Percentiles rank a stretch among this genome's conserved stretches.
Conservation (phyloP, 2,113 vertebrate genomes). For the Brienomyrus brachyistius region DNA sequence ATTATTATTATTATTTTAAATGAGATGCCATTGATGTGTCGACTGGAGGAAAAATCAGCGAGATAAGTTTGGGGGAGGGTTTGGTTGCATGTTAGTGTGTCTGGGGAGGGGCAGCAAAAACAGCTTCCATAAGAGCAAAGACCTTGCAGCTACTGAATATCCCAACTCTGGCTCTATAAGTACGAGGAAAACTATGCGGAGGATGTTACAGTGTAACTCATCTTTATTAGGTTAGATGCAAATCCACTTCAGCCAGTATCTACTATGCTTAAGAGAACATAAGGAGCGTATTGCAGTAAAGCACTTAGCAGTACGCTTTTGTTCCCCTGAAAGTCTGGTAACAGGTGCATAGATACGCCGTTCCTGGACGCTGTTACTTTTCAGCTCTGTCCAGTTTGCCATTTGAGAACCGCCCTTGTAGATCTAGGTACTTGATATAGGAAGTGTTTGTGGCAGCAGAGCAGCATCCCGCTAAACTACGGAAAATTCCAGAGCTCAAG, state of each 20-base stretch:
- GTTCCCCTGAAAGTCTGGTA: slow-evolving; percentile 37
- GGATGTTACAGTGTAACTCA: not conserved
- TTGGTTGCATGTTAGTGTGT: not conserved
- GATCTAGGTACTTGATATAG: not conserved
- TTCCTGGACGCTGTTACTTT: not conserved
- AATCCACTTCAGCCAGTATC: slow-evolving; percentile 20
- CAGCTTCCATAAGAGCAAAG: not conserved
- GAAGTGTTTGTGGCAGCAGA: not conserved
- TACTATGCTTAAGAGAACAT: slow-evolving; percentile 17
- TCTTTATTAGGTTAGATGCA: slow-evolving; percentile 21
- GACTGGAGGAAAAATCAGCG: not conserved
- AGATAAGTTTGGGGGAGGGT: not conserved
- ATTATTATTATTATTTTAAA: slow-evolving; percentile 24
- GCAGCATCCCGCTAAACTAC: slow-evolving; percentile 18
- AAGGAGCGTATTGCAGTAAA: slow-evolving; percentile 19
- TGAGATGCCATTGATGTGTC: slow-evolving; percentile 31
- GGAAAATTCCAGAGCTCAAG: not conserved
- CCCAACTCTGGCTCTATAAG: not conserved
- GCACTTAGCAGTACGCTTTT: slow-evolving; percentile 21
- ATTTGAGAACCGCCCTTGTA: not conserved
- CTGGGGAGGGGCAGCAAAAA: not conserved
- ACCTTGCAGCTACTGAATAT: not conserved
- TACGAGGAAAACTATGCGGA: not conserved
- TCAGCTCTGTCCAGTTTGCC: not conserved
- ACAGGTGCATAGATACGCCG: not conserved